Conservation (phyloP, 2,888 invertebrate species). For the Apotomis betuletana region DNA sequence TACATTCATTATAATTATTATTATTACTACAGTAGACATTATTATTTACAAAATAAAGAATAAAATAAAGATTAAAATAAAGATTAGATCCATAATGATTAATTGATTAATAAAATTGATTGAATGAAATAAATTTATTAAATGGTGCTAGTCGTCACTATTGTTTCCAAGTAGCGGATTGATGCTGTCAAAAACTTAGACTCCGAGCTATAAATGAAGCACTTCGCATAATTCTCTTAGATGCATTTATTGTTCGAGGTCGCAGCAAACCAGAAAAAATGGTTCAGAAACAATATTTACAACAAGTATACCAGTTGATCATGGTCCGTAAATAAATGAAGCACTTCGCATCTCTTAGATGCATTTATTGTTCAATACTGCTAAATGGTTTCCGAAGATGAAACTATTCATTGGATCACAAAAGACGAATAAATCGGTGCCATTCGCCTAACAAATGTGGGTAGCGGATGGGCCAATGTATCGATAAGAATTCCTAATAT, state of each 20-base stretch:
- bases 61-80: no score
- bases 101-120: no score
- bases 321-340: conserved; percentile 4
- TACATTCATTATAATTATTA: no score
- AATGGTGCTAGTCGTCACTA: no score
- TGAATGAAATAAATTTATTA: no score
- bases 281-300: background rate
- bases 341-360: conserved; percentile 20
- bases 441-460: conserved; percentile 69
- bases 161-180: no score
- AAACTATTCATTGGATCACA: conserved; percentile 65
- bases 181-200: no score
- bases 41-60: no score
- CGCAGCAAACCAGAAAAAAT: background rate
- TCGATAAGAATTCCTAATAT: conserved; percentile 47
- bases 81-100: no score
- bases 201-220: no score
- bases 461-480: conserved; percentile 63
- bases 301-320: background rate
- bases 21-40: no score
- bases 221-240: conserved; percentile 16
- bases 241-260: conserved; percentile 42
- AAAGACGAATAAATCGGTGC: conserved; percentile 65
- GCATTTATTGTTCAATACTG: conserved; percentile 47
- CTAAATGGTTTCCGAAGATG: conserved; percentile 59